phyloP scores from a whole-genome alignment of 2,113 vertebrate genomes.

The Pheucticus melanocephalus region DNA sequence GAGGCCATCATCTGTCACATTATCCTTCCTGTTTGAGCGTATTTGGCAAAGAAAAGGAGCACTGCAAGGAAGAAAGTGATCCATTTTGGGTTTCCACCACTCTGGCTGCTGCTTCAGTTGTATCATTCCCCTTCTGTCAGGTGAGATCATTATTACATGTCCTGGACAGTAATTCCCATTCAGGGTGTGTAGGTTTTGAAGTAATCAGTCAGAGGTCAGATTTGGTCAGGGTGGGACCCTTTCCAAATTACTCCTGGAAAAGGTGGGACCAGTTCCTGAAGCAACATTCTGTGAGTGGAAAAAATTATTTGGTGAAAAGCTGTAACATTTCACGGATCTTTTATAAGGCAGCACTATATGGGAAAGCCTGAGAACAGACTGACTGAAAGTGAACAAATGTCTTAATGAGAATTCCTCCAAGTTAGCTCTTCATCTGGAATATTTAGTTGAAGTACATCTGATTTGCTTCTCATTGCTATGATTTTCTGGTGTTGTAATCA shows the following conservation, averaged over 20 bases:
- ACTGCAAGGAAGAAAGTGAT: neutral
- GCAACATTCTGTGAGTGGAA: constrained; percentile 28
- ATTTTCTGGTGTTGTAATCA: neutral
- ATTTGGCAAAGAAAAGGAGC: constrained; percentile 29
- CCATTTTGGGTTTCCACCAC: neutral
- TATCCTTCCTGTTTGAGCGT: constrained; percentile 43
- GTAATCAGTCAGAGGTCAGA: constrained; percentile 38
- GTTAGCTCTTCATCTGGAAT: neutral
- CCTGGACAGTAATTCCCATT: constrained; percentile 1
- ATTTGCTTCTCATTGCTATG: neutral
- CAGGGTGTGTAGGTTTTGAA: constrained; percentile 28
- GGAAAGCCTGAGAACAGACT: neutral
- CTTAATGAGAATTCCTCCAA: neutral
- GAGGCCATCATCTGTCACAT: constrained; percentile 5
- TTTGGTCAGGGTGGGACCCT: constrained; percentile 26
- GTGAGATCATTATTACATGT: constrained; percentile 49
- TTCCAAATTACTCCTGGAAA: constrained; percentile 48
- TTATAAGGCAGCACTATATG: neutral
- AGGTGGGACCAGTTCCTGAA: constrained; percentile 55
- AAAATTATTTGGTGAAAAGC: constrained; percentile 49
- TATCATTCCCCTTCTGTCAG: constrained; percentile 46
- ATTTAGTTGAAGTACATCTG: neutral
- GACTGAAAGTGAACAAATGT: neutral
- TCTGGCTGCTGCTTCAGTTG: constrained; percentile 21
- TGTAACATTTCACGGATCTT: neutral